Conservation (phyloP, 2,888 invertebrate species). For the Spodoptera picta region DNA sequence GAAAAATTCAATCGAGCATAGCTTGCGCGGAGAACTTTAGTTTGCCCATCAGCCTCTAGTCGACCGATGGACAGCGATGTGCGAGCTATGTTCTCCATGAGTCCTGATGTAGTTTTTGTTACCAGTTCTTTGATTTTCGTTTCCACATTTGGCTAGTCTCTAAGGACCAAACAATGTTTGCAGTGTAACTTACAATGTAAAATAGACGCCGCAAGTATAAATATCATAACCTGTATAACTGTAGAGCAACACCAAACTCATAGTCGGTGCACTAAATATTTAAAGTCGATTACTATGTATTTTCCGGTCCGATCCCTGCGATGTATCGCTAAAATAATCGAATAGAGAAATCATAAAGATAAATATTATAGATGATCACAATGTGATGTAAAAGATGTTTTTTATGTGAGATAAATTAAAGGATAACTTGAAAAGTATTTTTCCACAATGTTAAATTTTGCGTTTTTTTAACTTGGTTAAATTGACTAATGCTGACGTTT, state of each 20-base stretch:
- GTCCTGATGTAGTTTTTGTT: constrained; percentile 79
- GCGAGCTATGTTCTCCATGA: constrained; percentile 71
- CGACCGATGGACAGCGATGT: constrained; percentile 49
- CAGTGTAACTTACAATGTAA: constrained; percentile 66
- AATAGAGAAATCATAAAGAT: constrained; percentile 71
- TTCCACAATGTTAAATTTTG: constrained; percentile 84
- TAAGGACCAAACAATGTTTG: constrained; percentile 82
- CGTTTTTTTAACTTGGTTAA: constrained; percentile 82
- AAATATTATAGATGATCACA: constrained; percentile 81
- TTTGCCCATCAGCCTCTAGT: constrained; percentile 49
- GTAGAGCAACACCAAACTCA: constrained; percentile 59
- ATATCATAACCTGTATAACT: constrained; percentile 60
- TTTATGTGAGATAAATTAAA: constrained; percentile 83
- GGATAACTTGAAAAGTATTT: constrained; percentile 86
- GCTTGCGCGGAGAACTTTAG: constrained; percentile 78
- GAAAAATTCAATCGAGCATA: constrained; percentile 83
- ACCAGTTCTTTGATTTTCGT: constrained; percentile 82
- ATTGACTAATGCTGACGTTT: constrained; percentile 72
- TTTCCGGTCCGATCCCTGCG: constrained; percentile 63
- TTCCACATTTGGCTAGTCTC: constrained; percentile 84
- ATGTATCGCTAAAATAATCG: constrained; percentile 64
- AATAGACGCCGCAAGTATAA: constrained; percentile 62
- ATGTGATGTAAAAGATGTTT: constrained; percentile 87
- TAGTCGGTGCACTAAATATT: constrained; percentile 62
- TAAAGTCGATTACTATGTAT: constrained; percentile 62